Evolutionary conservation across 2,113 vertebrate genomes (phyloP).

Genomic region (Isurus oxyrinchus): DNA sequence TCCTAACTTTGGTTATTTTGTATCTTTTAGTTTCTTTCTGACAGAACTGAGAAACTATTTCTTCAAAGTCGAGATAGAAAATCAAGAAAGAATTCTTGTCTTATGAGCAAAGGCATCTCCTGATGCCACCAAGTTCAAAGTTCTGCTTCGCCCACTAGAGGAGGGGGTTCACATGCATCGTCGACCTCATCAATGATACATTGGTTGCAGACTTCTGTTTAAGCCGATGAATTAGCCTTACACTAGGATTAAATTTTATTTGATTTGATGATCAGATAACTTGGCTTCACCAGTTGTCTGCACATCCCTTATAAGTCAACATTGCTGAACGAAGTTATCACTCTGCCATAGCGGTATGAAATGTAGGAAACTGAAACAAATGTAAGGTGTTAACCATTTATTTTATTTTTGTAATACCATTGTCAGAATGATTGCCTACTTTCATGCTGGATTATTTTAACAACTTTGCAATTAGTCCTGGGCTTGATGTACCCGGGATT

Average conservation of each 20-base stretch:
- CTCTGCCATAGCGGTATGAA: background rate
- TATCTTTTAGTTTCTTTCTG: background rate
- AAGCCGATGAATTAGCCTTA: background rate
- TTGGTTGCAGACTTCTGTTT: background rate
- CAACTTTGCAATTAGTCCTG: background rate
- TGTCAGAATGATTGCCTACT: background rate
- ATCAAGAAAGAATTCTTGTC: background rate
- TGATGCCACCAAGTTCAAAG: constrained; percentile 7
- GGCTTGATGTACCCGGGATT: background rate
- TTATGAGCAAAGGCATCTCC: background rate
- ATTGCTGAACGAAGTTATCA: background rate
- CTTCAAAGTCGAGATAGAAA: background rate
- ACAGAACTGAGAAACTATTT: background rate
- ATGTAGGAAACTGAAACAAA: background rate
- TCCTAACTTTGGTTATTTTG: background rate
- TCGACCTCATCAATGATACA: background rate
- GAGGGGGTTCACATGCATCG: background rate
- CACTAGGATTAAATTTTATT: background rate
- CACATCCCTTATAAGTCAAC: background rate
- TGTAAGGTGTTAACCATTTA: background rate
- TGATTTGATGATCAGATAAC: constrained; percentile 2
- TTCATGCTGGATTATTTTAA: background rate
- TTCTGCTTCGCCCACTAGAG: background rate
- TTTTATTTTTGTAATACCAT: background rate
- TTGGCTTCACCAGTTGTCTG: background rate